These are phyloP conservation scores for Ceratotherium simum DNA, from an alignment of 2,113 vertebrate genomes.

Conservation along the genomic window DNA sequence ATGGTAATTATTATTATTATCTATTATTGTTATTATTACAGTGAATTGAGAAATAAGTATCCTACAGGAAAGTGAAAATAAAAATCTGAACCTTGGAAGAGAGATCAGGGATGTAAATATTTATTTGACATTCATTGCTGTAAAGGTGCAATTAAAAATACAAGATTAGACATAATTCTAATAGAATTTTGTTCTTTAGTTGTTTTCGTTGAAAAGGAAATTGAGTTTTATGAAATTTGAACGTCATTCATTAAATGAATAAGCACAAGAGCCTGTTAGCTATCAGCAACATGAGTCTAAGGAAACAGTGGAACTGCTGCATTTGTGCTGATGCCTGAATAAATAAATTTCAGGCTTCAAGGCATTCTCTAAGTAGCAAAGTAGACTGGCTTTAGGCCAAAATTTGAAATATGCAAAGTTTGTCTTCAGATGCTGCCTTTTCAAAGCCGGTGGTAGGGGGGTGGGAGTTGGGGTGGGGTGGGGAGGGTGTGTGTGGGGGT, in stretches of 20 bases:
- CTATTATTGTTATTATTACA: neutral
- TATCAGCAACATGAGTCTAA: neutral
- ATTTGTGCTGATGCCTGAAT: neutral
- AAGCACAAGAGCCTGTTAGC: neutral
- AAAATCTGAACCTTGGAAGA: neutral
- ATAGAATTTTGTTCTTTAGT: neutral
- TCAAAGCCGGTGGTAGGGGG: neutral
- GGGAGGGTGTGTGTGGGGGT: too few relatives aligned
- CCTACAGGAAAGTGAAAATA: neutral
- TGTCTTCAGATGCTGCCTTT: slow-evolving; percentile 43
- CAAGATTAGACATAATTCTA: neutral
- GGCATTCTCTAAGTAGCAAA: slow-evolving; percentile 41
- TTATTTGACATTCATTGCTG: neutral
- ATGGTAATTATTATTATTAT: neutral
- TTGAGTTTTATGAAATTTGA: slow-evolving; percentile 44
- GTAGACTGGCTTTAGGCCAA: slow-evolving; percentile 47
- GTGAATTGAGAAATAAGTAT: neutral
- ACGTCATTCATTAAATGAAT: neutral
- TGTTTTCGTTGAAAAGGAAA: slow-evolving; percentile 32
- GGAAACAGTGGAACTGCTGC: neutral
- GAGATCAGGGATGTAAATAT: neutral
- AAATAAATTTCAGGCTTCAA: slow-evolving; percentile 58
- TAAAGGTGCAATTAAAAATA: neutral
- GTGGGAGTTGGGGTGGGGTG: too few relatives aligned
- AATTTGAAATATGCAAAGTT: slow-evolving; percentile 51